These are phyloP conservation scores for Drosophila repleta DNA, from an alignment of 1,140 invertebrate species.

Conservation along the genomic window DNA sequence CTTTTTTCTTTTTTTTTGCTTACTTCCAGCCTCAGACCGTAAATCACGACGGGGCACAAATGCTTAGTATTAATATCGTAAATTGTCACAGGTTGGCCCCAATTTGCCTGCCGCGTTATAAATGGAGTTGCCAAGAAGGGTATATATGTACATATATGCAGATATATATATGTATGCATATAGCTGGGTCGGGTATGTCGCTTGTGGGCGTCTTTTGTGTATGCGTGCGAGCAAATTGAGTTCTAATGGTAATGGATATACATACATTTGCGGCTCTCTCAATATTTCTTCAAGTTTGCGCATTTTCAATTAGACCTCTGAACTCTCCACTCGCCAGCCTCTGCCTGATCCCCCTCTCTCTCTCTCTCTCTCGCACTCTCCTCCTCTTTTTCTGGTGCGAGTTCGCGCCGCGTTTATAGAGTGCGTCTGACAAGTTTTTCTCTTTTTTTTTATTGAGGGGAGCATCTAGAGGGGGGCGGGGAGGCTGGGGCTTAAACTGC, in stretches of 20 bases:
- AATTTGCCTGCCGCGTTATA: slow-evolving; percentile 74
- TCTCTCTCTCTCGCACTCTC: slow-evolving; percentile 9
- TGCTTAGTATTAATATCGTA: slow-evolving; percentile 83
- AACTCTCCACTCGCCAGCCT: slow-evolving; percentile 52
- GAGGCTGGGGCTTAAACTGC: slow-evolving; percentile 58
- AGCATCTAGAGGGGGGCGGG: not conserved
- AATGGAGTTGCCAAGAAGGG: slow-evolving; percentile 33
- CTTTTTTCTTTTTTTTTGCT: slow-evolving; percentile 9
- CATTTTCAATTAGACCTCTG: slow-evolving; percentile 83
- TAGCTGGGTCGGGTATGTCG: not conserved
- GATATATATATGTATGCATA: too few relatives aligned
- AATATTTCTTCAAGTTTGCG: slow-evolving; percentile 79
- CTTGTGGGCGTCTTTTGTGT: slow-evolving; percentile 66
- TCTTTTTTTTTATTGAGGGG: slow-evolving; percentile 4
- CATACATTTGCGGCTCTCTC: slow-evolving; percentile 50
- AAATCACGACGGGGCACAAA: slow-evolving; percentile 79
- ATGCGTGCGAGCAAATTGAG: slow-evolving; percentile 69
- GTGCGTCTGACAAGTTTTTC: slow-evolving; percentile 72
- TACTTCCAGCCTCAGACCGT: slow-evolving; percentile 31
- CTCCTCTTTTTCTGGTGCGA: slow-evolving; percentile 26
- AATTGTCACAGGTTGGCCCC: slow-evolving; percentile 82
- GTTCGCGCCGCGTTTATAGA: slow-evolving; percentile 50
- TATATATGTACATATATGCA: too few relatives aligned
- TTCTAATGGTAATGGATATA: slow-evolving; percentile 67
- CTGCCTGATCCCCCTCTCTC: slow-evolving; percentile 16